Percentiles rank a stretch among this genome's conserved stretches.
Evolutionary conservation across 2,113 vertebrate genomes (phyloP).

Genomic region (Hippolais icterina): DNA sequence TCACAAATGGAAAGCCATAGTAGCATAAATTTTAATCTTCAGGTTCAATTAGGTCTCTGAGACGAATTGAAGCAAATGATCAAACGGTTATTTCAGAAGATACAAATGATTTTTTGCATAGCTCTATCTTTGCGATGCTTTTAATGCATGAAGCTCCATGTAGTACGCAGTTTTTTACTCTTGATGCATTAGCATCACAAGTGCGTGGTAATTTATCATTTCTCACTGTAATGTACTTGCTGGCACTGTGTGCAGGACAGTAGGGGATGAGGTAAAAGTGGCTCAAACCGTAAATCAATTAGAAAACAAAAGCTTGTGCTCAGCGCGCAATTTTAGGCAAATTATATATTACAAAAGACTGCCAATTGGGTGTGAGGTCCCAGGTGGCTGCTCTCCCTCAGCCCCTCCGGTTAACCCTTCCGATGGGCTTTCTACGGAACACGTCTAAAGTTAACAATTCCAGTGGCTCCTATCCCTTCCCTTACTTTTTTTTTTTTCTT

Average conservation of each 20-base stretch:
- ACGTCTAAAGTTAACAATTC: neutral
- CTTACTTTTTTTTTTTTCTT: too few species aligned
- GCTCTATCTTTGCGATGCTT: neutral
- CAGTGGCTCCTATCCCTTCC: neutral
- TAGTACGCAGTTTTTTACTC: constrained; percentile 60
- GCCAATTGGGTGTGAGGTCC: constrained; percentile 78
- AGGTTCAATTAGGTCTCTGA: constrained; percentile 60
- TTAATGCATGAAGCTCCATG: constrained; percentile 49
- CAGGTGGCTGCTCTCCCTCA: constrained; percentile 62
- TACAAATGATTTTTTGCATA: neutral
- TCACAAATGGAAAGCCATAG: constrained; percentile 54
- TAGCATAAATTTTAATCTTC: constrained; percentile 42
- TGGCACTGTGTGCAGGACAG: constrained; percentile 77
- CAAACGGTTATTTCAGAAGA: constrained; percentile 52
- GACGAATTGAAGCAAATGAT: constrained; percentile 55
- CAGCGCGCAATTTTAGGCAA: constrained; percentile 79
- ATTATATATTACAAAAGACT: constrained; percentile 79
- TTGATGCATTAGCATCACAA: constrained; percentile 80
- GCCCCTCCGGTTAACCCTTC: constrained; percentile 65
- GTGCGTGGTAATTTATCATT: constrained; percentile 82
- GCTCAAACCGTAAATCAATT: constrained; percentile 86
- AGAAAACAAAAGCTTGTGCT: constrained; percentile 86
- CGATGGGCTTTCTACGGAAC: constrained; percentile 1
- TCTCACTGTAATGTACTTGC: constrained; percentile 78
- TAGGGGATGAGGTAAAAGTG: constrained; percentile 77